A percentile compares a stretch with the other conserved stretches of the same genome.
These are phyloP conservation scores for Cheilosia grossa DNA, from an alignment of 2,888 invertebrate genomes.

Conservation along the genomic window DNA sequence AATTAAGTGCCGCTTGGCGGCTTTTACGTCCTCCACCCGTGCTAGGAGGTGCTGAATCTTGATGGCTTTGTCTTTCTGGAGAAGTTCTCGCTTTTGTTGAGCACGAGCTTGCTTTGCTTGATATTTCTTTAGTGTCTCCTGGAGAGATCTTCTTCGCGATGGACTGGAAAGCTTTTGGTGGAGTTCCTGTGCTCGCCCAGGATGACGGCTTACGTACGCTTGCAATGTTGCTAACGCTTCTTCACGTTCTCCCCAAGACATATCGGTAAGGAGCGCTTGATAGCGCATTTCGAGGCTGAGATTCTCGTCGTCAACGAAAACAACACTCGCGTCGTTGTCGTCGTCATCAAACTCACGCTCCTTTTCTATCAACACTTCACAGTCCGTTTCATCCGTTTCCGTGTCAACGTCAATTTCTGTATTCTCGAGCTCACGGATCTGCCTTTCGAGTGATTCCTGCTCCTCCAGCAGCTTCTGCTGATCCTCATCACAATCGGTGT, in stretches of 20 bases:
- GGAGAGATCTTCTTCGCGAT: slow-evolving; percentile 92
- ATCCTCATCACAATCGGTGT: slow-evolving; percentile 87
- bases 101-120: slow-evolving; percentile 97
- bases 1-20: slow-evolving; percentile 93
- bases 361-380: slow-evolving; percentile 81
- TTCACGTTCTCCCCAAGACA: slow-evolving; percentile 94
- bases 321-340: slow-evolving; percentile 79
- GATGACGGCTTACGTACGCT: slow-evolving; percentile 92
- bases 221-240: slow-evolving; percentile 91
- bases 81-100: slow-evolving; percentile 91
- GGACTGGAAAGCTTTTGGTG: slow-evolving; percentile 97
- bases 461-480: slow-evolving; percentile 90
- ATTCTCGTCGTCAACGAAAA: slow-evolving; percentile 83
- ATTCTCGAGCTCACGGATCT: slow-evolving; percentile 89
- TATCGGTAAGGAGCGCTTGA: slow-evolving; percentile 88
- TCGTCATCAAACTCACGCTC: slow-evolving; percentile 78
- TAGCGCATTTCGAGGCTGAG: slow-evolving; percentile 87
- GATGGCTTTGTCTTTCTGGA: slow-evolving; percentile 92
- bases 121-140: slow-evolving; percentile 90
- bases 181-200: slow-evolving; percentile 94
- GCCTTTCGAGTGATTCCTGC: slow-evolving; percentile 89
- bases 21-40: slow-evolving; percentile 92
- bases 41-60: slow-evolving; percentile 93
- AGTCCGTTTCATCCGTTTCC: slow-evolving; percentile 90
- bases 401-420: slow-evolving; percentile 90